Base-by-base conservation (phyloP, 2,888 invertebrate species). In the Meandrusa payeni region DNA sequence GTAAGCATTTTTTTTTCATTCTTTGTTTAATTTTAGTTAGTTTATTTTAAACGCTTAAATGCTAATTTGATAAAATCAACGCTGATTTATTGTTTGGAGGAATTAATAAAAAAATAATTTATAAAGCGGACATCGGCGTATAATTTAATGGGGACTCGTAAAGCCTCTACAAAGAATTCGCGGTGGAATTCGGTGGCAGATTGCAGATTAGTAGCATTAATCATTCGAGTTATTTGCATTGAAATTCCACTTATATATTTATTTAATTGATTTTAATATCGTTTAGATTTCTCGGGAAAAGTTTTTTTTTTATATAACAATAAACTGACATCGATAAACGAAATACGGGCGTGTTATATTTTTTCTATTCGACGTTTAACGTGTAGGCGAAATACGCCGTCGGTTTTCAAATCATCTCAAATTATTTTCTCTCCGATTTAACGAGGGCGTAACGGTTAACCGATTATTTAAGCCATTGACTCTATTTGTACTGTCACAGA, bases 131-230 rank as follows among this genome's bases (percentile, higher is more conserved):
- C 47, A 48, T 41, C 50, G 50, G 55, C 43, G 50, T 55, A 60
- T 75, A 71, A 75, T 77, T 77, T 76, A 75, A 62, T 66, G 63
- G 52, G 52, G 56, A 56, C 57, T 55, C 46, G 47, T 55, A 68
- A 75, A 79, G 72, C 76, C 74, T 77, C 77, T 64, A 57, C 54
- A 46, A 54, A 59, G 63, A 64, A 62, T 65, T 67, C 51, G 52
- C 41, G 46, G 61, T 60, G 71, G 82, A 78, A 83, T 80, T 54
- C 85, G 51, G 86, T 86, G 86, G 86, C 86, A 81, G 85, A 85
- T 86, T 75, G 55, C 59, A 78, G 85, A 85, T 85, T 76, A 75
- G 48, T 58, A 46, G 47, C 65, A 78, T 82, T 72, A 65, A 79
- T 82, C 83, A 80, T 76, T 71, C 57, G 49, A 54, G 64, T 71